Evolutionary conservation across 2,888 invertebrate species (phyloP).

Genomic region (Morinoia aosen): DNA sequence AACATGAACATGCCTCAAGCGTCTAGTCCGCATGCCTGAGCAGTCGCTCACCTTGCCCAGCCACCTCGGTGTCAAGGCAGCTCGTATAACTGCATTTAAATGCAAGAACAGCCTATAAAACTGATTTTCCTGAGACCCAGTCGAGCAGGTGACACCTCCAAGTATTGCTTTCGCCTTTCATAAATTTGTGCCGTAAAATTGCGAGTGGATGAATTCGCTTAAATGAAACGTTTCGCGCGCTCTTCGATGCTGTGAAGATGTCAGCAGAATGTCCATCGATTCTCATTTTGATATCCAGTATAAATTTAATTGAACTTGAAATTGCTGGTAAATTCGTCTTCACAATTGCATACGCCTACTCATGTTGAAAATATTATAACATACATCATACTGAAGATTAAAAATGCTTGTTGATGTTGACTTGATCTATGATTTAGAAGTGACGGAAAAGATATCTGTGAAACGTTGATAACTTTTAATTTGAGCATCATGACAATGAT

Average conservation of each 20-base stretch:
- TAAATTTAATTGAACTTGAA: no score
- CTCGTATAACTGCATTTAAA: constrained; percentile 6
- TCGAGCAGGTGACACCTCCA: neutral
- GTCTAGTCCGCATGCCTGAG: neutral
- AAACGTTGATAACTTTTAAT: neutral
- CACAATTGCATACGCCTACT: neutral
- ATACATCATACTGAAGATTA: no score
- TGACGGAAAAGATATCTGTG: neutral
- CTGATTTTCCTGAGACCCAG: neutral
- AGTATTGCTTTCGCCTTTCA: neutral
- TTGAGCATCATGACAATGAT: no score
- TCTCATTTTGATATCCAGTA: no score
- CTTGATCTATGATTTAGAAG: neutral
- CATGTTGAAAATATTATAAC: no score
- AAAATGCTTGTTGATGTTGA: neutral
- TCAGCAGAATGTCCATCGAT: neutral
- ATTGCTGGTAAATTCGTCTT: neutral
- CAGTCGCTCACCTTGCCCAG: neutral
- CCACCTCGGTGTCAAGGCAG: constrained; percentile 10
- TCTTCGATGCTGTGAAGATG: neutral
- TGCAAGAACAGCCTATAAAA: neutral
- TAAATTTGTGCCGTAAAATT: neutral
- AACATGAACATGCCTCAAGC: neutral
- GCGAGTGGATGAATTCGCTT: neutral
- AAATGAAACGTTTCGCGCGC: neutral